phyloP scores from a whole-genome alignment of 2,113 vertebrate species.

The Cheilinus undulatus region DNA sequence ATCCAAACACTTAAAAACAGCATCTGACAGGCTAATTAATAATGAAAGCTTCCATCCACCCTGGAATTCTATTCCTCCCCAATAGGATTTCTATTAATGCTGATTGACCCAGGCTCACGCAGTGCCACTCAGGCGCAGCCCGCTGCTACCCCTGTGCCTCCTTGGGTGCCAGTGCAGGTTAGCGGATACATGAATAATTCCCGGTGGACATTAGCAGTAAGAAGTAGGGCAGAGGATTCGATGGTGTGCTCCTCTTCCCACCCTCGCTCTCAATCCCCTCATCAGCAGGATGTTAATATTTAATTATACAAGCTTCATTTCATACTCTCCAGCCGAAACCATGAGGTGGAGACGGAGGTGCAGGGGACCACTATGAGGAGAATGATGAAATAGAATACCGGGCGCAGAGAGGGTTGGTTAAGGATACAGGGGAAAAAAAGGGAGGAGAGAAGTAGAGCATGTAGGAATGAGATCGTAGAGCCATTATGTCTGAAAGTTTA shows the following conservation, averaged over 20 bases:
- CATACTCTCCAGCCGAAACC: conserved; percentile 65
- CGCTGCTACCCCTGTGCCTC: conserved; percentile 54
- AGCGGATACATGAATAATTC: conserved; percentile 77
- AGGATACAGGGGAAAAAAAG: conserved; percentile 31
- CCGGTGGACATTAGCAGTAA: conserved; percentile 71
- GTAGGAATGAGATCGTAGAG: conserved; percentile 23
- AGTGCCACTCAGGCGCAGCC: conserved; percentile 60
- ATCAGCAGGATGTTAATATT: conserved; percentile 84
- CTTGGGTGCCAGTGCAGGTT: conserved; percentile 76
- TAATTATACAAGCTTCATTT: conserved; percentile 80
- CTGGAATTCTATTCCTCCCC: conserved; percentile 56
- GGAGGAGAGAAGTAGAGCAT: conserved; percentile 17
- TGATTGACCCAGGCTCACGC: conserved; percentile 72
- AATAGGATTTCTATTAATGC: conserved; percentile 74
- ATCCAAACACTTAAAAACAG: conserved; percentile 61
- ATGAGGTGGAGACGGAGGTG: conserved; percentile 45
- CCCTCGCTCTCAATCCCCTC: conserved; percentile 71
- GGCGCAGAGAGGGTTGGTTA: conserved; percentile 6
- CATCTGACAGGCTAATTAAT: conserved; percentile 74
- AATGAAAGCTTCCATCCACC: conserved; percentile 65
- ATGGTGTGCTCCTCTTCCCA: conserved; percentile 58
- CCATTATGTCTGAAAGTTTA: not conserved
- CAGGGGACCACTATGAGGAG: conserved; percentile 37
- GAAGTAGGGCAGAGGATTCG: conserved; percentile 78
- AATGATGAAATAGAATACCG: conserved; percentile 47